phyloP scores from a whole-genome alignment of 2,113 vertebrate species.

The Myotis davidii region DNA sequence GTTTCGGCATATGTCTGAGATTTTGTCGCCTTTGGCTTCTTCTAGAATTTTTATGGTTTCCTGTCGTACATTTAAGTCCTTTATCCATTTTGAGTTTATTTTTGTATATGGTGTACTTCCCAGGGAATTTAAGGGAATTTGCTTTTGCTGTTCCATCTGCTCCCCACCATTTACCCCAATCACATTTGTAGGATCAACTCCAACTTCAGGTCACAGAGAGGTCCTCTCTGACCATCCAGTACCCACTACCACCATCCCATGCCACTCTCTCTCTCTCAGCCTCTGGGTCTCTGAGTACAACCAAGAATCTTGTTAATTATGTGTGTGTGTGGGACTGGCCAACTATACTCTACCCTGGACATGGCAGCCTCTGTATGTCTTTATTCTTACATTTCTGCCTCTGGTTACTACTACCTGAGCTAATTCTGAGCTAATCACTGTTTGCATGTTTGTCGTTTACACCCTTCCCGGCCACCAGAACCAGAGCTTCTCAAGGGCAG shows the following conservation, averaged over 20 bases:
- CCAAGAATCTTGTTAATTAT: neutral
- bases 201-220: neutral
- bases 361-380: neutral
- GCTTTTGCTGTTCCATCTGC: neutral
- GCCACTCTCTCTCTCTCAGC: neutral
- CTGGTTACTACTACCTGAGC: neutral
- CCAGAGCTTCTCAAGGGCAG: slow-evolving; percentile 63
- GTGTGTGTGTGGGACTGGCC: neutral
- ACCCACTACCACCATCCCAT: neutral
- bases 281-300: neutral
- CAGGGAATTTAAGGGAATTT: neutral
- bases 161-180: neutral
- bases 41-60: too few relatives aligned
- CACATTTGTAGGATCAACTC: neutral
- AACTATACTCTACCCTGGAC: neutral
- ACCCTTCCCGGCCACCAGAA: neutral
- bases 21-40: too few relatives aligned
- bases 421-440: neutral
- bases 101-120: too few relatives aligned
- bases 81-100: too few relatives aligned
- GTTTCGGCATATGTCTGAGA: too few relatives aligned
- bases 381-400: neutral
- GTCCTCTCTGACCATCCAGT: neutral
- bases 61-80: too few relatives aligned
- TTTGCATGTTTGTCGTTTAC: neutral